Base-by-base conservation (phyloP, 2,113 vertebrate genomes). In the Anser brachyrhynchus region DNA sequence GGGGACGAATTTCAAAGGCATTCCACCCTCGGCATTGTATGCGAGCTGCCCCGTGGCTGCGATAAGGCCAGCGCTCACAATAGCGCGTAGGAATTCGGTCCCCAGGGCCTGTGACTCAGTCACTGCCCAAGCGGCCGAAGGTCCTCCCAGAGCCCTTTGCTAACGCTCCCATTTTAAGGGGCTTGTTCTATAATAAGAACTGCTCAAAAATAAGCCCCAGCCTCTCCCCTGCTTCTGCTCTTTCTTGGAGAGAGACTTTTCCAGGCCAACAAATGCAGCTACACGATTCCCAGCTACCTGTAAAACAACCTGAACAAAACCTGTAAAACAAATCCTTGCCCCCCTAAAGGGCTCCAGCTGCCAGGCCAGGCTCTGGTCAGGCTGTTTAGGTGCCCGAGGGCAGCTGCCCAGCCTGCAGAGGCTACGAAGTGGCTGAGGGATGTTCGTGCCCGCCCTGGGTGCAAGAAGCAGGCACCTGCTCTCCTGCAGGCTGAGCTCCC, bases 61-160 rank as follows among this genome's bases (percentile, higher is more conserved):
- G 77, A 97, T 96, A 96, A 97, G 91, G 91, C 87, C 89, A 92
- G 67, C 25, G 16, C 66, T 94, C 90, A 93, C 91, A 97, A 93
- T 87, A 76, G 94, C 52, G n/a, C 51, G 44, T 49, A 89, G 91
- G 91, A 96, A 95, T 96, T 69, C 81, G 65, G 87, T 89, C 96
- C 87, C 93, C 81, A 82, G 92, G 92, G 95, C 69, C 69, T 8
- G 81, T 96, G 90, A 96, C 88, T 87, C 82, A 79, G 66, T 14
- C 79, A 25, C 87, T 49, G 58, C 62, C 59, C 10, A 0, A 78
- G 43, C 4, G 25, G 72, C 88, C 75, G 19, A 93, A 93, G 89
- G 92, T 94, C 95, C 89, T 93, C 92, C 51, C 76, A 65, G 37
- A 93, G 74, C 74, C 84, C 67, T 92, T 91, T 79, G 71, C 84